Evolutionary conservation across 2,797 vertebrate genomes (phyloP).

Genomic region (Astyanax mexicanus): DNA sequence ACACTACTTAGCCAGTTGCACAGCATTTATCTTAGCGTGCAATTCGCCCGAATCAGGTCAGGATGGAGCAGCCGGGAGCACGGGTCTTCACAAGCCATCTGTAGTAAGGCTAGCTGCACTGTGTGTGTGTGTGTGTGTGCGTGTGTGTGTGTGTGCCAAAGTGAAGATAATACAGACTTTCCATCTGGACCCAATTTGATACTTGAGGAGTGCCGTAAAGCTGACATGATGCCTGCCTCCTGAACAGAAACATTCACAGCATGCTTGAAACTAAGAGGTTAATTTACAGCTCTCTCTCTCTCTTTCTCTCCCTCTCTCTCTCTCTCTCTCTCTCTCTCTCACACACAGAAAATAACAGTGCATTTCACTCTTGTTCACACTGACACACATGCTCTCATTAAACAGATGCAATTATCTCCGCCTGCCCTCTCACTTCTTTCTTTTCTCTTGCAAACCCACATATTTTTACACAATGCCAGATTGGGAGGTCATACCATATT

Average conservation of each 20-base stretch:
- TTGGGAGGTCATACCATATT: background rate
- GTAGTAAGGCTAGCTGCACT: background rate
- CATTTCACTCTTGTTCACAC: conserved; percentile 1
- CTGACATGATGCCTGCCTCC: conserved; percentile 41
- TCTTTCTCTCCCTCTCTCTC: background rate
- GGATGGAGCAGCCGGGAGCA: background rate
- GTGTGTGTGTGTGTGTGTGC: background rate
- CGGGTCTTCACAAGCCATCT: conserved; percentile 26
- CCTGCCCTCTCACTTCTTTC: conserved; percentile 17
- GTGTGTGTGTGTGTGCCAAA: background rate
- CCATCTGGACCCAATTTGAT: conserved; percentile 55
- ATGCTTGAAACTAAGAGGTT: conserved; percentile 40
- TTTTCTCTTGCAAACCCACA: conserved; percentile 23
- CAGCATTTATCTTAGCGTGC: background rate
- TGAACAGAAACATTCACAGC: conserved; percentile 37
- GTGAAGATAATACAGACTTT: conserved; percentile 30
- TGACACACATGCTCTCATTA: conserved; percentile 23
- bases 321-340: background rate
- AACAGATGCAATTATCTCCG: conserved; percentile 5
- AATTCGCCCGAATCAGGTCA: background rate
- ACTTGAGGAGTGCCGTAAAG: conserved; percentile 36
- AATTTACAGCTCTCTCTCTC: background rate
- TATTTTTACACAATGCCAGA: background rate
- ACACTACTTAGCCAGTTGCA: background rate
- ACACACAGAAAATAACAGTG: background rate